These are phyloP conservation scores for Neoitamus cyanurus DNA, from an alignment of 2,888 invertebrate species.

Conservation along the genomic window DNA sequence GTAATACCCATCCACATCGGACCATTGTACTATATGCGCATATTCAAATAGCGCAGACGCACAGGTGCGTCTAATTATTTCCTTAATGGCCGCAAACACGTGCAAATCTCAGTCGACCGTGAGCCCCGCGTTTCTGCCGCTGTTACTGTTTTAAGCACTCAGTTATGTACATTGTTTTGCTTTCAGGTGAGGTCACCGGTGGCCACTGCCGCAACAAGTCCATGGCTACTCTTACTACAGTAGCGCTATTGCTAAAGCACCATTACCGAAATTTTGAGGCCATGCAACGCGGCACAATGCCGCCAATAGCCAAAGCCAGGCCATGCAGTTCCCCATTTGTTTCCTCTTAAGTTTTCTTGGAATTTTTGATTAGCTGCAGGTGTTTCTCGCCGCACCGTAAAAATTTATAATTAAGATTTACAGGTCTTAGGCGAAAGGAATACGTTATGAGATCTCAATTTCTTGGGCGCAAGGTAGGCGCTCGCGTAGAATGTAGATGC, in stretches of 20 bases:
- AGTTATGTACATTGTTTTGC: slow-evolving; percentile 38
- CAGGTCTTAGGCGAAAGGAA: slow-evolving; percentile 26
- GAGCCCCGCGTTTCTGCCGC: neutral
- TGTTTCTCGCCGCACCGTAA: slow-evolving; percentile 49
- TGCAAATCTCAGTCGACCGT: slow-evolving; percentile 52
- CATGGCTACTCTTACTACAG: slow-evolving; percentile 23
- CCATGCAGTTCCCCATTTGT: slow-evolving; percentile 48
- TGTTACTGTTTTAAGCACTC: neutral
- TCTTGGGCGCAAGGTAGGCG: neutral
- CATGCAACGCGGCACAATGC: slow-evolving; percentile 8
- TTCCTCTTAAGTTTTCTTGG: slow-evolving; percentile 49
- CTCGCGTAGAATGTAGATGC: neutral
- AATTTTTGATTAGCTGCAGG: slow-evolving; percentile 52
- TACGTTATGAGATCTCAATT: slow-evolving; percentile 20
- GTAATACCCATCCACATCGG: neutral
- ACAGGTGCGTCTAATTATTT: slow-evolving; percentile 53
- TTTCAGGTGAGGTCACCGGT: slow-evolving; percentile 37
- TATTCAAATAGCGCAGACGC: slow-evolving; percentile 48
- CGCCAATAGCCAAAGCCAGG: slow-evolving; percentile 32
- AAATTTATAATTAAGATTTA: slow-evolving; percentile 32
- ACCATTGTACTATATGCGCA: slow-evolving; percentile 35
- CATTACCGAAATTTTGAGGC: slow-evolving; percentile 40
- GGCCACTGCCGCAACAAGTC: slow-evolving; percentile 37
- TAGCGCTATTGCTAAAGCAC: neutral
- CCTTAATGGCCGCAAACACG: slow-evolving; percentile 51